Conservation (phyloP, 2,113 vertebrate species). For the Vidua macroura region DNA sequence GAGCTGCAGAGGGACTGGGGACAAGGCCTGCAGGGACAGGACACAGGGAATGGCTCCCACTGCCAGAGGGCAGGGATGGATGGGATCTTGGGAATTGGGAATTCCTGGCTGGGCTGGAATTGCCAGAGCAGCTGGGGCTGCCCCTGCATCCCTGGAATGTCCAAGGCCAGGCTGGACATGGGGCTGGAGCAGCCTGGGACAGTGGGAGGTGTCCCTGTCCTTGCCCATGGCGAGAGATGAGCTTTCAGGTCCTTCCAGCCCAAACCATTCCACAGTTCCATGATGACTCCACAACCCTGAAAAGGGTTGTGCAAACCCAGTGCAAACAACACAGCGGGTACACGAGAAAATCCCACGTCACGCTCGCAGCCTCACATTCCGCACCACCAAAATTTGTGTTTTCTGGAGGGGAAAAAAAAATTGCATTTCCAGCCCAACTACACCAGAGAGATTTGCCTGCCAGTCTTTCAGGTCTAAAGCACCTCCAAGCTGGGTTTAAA, state of each 20-base stretch:
- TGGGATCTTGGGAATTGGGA: not conserved
- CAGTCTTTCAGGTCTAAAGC: not conserved
- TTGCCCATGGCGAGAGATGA: no score
- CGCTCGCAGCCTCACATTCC: rapidly evolving
- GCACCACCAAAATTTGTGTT: not conserved
- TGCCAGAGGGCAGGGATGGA: not conserved
- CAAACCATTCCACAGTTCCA: not conserved
- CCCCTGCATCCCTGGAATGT: not conserved
- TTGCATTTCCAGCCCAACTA: not conserved
- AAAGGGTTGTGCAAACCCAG: not conserved
- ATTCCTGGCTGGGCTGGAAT: not conserved
- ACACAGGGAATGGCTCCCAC: not conserved
- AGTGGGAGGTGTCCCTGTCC: not conserved
- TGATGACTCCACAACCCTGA: rapidly evolving
- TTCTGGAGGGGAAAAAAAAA: not conserved
- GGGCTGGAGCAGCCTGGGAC: not conserved
- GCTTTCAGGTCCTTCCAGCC: not conserved
- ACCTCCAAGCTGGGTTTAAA: not conserved
- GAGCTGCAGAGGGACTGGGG: not conserved
- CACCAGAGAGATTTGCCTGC: not conserved
- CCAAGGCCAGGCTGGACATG: not conserved
- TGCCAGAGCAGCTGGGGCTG: not conserved
- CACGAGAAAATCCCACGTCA: rapidly evolving
- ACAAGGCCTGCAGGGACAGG: not conserved
- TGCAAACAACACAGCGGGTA: no score